Conservation (phyloP, 2,797 vertebrate species). For the Gambelia wislizenii region DNA sequence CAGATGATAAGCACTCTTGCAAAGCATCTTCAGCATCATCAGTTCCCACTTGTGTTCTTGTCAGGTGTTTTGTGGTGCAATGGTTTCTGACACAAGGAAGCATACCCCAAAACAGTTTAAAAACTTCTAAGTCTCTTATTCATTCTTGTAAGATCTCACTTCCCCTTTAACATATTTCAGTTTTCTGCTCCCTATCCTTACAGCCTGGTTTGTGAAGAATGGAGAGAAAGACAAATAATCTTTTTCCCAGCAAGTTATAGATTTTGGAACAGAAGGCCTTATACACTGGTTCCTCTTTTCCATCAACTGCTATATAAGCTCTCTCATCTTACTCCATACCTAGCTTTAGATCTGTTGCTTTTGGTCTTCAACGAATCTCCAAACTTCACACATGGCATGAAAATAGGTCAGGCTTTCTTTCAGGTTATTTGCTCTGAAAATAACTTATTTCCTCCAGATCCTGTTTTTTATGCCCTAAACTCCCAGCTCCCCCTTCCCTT, state of each 20-base stretch:
- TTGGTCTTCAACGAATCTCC: neutral
- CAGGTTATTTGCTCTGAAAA: constrained; percentile 57
- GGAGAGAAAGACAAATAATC: neutral
- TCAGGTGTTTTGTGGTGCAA: neutral
- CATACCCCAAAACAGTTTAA: constrained; percentile 11
- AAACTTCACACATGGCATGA: constrained; percentile 12
- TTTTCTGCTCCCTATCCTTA: constrained; percentile 35
- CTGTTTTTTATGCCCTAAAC: neutral
- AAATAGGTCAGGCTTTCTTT: constrained; percentile 40
- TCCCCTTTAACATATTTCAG: constrained; percentile 8
- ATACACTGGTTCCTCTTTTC: neutral
- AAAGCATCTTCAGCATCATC: constrained; percentile 45
- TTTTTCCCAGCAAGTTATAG: constrained; percentile 24
- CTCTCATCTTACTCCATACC: neutral
- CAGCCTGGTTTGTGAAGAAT: constrained; percentile 15
- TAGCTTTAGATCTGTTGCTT: constrained; percentile 7
- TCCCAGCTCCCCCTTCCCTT: constrained; percentile 1
- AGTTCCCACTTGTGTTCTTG: constrained; percentile 35
- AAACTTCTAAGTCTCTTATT: neutral
- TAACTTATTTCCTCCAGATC: neutral
- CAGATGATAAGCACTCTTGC: constrained; percentile 37
- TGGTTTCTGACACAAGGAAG: constrained; percentile 19
- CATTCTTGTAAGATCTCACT: constrained; percentile 13
- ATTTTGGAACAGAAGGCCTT: constrained; percentile 38
- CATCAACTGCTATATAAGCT: neutral